phyloP scores from a whole-genome alignment of 2,888 invertebrate species.

The Eupithecia abbreviata region DNA sequence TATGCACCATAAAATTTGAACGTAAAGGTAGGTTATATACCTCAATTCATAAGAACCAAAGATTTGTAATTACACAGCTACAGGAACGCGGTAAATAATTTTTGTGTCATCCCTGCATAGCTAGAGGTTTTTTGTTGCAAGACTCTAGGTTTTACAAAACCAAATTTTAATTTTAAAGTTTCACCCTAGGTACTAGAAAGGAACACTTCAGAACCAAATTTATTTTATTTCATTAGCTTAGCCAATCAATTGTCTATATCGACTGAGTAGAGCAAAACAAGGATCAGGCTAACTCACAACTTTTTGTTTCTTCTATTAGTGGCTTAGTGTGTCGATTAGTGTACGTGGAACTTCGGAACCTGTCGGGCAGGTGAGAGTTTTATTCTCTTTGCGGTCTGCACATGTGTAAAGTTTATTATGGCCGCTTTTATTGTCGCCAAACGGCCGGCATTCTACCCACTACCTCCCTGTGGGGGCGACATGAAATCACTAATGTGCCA shows the following conservation, averaged over 20 bases:
- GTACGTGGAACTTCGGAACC: conserved; percentile 48
- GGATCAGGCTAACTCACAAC: background rate
- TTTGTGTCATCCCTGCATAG: too few species aligned
- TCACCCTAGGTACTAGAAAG: too few species aligned
- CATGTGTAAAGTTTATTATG: conserved; percentile 76
- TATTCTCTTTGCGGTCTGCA: conserved; percentile 67
- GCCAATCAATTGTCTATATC: background rate
- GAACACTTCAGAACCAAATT: too few species aligned
- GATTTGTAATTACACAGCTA: background rate
- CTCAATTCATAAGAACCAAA: background rate
- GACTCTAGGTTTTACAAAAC: background rate
- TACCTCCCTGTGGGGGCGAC: conserved; percentile 45
- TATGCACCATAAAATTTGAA: background rate
- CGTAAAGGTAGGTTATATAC: background rate
- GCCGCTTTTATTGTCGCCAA: conserved; percentile 65
- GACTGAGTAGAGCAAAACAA: background rate
- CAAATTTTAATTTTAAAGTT: too few species aligned
- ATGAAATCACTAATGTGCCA: conserved; percentile 51
- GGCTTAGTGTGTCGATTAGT: conserved; percentile 1
- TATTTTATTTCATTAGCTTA: background rate
- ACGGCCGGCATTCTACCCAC: conserved; percentile 51
- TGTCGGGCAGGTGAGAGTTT: conserved; percentile 67
- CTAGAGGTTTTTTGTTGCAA: too few species aligned
- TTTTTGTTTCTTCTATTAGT: conserved; percentile 3
- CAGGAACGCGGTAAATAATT: too few species aligned